Percentiles rank a stretch among this genome's conserved stretches.
These are phyloP conservation scores for Teinopalpus imperialis DNA, from an alignment of 2,888 invertebrate genomes.

Conservation along the genomic window DNA sequence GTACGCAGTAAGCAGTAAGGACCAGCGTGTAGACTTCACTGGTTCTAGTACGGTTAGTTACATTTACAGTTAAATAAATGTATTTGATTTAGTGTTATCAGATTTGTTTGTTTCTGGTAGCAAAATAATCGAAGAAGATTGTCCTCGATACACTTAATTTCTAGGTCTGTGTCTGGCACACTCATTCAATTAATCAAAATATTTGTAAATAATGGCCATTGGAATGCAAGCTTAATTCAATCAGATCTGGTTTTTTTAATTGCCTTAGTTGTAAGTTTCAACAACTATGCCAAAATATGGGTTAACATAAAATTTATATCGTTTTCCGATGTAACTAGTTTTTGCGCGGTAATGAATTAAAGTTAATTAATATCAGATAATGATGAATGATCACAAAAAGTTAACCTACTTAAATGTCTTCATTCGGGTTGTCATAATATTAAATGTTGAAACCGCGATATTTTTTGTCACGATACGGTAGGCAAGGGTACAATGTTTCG, in stretches of 20 bases:
- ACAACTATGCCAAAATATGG: slow-evolving; percentile 21
- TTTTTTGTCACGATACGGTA: not conserved
- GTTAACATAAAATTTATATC: slow-evolving; percentile 21
- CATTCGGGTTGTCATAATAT: slow-evolving; percentile 16
- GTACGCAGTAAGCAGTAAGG: slow-evolving; percentile 5
- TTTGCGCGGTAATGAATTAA: slow-evolving; percentile 16
- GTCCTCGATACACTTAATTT: no score
- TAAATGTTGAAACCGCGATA: slow-evolving; percentile 1
- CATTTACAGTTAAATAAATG: no score
- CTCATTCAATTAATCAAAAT: slow-evolving; percentile 8
- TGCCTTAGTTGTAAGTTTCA: slow-evolving; percentile 6
- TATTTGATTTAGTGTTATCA: no score
- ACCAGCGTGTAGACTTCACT: slow-evolving; percentile 5
- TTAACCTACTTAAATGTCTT: slow-evolving; percentile 25
- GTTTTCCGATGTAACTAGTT: slow-evolving; percentile 7
- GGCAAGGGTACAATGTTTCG: no score
- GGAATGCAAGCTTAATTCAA: slow-evolving; percentile 4
- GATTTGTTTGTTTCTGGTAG: no score
- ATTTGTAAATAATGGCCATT: slow-evolving; percentile 3
- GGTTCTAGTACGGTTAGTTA: not conserved
- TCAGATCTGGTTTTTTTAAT: slow-evolving; percentile 17
- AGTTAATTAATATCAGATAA: slow-evolving; percentile 22
- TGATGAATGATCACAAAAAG: slow-evolving; percentile 24
- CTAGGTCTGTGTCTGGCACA: no score
- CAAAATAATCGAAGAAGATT: not conserved